Conservation (phyloP, 30 jellyfish, hydroid and myxozoan genomes). For the Chrysaora quinquecirrha region DNA sequence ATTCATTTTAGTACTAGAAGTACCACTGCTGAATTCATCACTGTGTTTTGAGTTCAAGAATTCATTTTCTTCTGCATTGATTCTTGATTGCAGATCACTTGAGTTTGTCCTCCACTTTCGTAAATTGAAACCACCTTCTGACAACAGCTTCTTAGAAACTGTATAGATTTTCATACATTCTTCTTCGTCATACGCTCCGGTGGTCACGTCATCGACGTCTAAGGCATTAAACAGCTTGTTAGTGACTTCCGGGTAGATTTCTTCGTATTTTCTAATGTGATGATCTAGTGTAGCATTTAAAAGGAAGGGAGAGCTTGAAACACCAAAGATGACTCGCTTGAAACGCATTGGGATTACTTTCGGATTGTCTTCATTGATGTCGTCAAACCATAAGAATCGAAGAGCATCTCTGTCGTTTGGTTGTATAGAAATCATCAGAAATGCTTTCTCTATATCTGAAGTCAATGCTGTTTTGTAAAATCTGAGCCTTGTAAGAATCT, state of each 20-base stretch:
- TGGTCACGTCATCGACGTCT: background rate
- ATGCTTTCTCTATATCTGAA: no score
- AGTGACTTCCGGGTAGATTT: background rate
- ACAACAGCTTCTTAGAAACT: background rate
- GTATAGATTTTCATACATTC: background rate
- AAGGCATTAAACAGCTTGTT: background rate
- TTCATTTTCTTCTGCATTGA: background rate
- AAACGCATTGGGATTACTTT: background rate
- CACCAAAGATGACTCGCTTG: slow-evolving; percentile 3
- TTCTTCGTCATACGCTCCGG: background rate
- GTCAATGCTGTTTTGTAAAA: background rate
- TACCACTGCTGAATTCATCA: background rate
- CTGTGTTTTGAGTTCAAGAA: background rate
- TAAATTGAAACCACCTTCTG: slow-evolving; percentile 7
- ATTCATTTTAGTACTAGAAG: background rate
- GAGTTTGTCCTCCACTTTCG: slow-evolving; percentile 4
- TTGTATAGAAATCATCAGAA: no score
- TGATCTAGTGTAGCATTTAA: slow-evolving; percentile 1
- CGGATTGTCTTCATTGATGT: background rate
- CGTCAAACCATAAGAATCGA: no score
- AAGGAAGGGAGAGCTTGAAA: no score
- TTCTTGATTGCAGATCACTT: background rate
- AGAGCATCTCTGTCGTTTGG: no score
- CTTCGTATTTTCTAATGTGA: slow-evolving; percentile 4
- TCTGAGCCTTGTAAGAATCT: background rate